A percentile compares a stretch with the other conserved stretches of the same genome.
These are phyloP conservation scores for Trachelus troglodyta DNA, from an alignment of 2,888 invertebrate genomes.

Conservation along the genomic window DNA sequence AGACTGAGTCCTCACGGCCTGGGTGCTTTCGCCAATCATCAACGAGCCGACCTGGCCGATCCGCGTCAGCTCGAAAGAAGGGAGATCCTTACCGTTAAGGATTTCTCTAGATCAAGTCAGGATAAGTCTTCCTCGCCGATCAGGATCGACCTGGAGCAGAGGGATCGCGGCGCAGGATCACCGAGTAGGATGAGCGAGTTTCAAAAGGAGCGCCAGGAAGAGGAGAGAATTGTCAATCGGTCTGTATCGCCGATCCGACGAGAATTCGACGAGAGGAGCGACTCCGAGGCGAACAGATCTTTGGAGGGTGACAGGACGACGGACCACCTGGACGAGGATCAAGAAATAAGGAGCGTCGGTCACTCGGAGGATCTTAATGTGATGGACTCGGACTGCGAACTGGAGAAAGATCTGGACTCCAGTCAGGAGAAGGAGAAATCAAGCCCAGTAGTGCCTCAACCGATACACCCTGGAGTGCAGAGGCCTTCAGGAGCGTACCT, in stretches of 20 bases:
- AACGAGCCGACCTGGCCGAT: constrained; percentile 29
- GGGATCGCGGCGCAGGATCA: constrained; percentile 21
- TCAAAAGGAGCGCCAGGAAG: constrained; percentile 27
- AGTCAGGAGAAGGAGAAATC: constrained; percentile 60
- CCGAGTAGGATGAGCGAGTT: constrained; percentile 32
- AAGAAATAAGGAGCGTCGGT: constrained; percentile 58
- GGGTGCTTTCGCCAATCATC: constrained; percentile 44
- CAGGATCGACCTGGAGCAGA: constrained; percentile 45
- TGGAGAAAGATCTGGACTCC: constrained; percentile 50
- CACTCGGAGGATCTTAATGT: constrained; percentile 64
- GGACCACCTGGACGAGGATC: constrained; percentile 58
- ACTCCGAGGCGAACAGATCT: constrained; percentile 60
- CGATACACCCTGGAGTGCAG: constrained; percentile 73
- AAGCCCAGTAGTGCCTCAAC: constrained; percentile 76
- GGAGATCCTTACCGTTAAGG: constrained; percentile 56
- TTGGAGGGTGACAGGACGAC: constrained; percentile 56
- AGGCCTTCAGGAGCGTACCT: constrained; percentile 63
- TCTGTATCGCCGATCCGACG: constrained; percentile 55
- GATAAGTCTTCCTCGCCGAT: constrained; percentile 56
- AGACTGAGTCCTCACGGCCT: constrained; percentile 57
- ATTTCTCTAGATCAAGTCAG: constrained; percentile 54
- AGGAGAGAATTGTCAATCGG: constrained; percentile 42
- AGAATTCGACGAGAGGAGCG: constrained; percentile 59
- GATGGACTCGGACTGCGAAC: constrained; percentile 61
- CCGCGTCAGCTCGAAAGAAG: constrained; percentile 36